Conservation (phyloP, 2,888 invertebrate genomes). For the Pyralis farinalis region DNA sequence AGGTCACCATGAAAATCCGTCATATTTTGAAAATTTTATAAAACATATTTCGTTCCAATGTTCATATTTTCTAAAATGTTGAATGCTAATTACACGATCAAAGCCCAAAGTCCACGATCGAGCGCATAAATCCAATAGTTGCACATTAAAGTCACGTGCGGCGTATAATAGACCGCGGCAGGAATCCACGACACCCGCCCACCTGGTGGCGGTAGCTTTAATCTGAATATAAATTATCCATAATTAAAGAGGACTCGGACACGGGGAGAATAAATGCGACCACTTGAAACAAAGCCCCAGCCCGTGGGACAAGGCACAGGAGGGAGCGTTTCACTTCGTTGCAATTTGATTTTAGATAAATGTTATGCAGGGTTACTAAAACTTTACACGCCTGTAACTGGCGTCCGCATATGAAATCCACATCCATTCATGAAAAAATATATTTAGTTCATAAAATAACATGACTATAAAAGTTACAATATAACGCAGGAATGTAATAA, state of each 20-base stretch:
- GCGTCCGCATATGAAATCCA: no score
- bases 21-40: no score
- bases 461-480: no score
- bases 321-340: conserved; percentile 12
- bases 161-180: conserved; percentile 39
- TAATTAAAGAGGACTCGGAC: conserved; percentile 78
- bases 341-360: no score
- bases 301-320: conserved; percentile 29
- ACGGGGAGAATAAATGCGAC: conserved; percentile 74
- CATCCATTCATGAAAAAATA: no score
- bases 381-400: no score
- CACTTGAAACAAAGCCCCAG: conserved; percentile 71
- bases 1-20: no score
- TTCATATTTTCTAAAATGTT: no score
- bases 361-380: no score
- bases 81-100: conserved; percentile 4
- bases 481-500: no score
- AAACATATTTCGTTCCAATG: no score
- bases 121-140: conserved; percentile 30
- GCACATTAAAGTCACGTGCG: conserved; percentile 54
- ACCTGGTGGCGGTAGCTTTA: conserved; percentile 67
- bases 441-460: no score
- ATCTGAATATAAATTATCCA: conserved; percentile 80
- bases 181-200: conserved; percentile 31
- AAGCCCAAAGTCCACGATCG: conserved; percentile 8